Base-by-base conservation (phyloP, 2,113 vertebrate species). In the Melanotaenia duboulayi region DNA sequence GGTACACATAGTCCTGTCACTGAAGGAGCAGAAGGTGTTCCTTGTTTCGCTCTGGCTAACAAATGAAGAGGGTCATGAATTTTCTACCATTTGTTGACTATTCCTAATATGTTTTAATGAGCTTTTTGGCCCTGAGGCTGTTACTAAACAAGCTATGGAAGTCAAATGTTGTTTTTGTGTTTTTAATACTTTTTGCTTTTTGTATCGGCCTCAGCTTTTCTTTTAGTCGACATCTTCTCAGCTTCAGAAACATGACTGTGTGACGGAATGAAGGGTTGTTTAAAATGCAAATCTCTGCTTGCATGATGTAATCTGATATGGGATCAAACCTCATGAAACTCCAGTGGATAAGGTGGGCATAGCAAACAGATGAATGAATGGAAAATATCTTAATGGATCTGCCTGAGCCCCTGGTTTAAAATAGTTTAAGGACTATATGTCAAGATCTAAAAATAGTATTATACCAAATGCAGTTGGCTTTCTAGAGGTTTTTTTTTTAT, bases 51-150 rank as follows among this genome's bases (percentile, higher is more conserved):
- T 65, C 40, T 20, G 54, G 49, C 35, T 50, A 65, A 42, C 58
- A 9, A 62, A 22, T 11, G 58, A 69, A 4, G 22, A 4, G 13
- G 68, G 54, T 58, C 22, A 12, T n/a, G 16, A 0, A 20, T 42
- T 54, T 51, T n/a, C 20, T 11, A 39, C 39, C 44, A 39, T 59
- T 58, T 44, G 57, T 59, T 58, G 50, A 56, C 60, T 78, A 55
- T 67, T 40, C 37, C 24, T 32, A 28, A 25, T 17, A 62, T 14
- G 51, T 63, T 64, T 44, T 16, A 77, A 51, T 4, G 14, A 28
- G 28, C 1, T 48, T 24, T 46, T 74, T 11, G 60, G 40, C 13
- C 65, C 35, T 1, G 9, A 68, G 40, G 70, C 40, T 65, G 42
- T 17, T 49, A 13, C 19, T 65, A 24, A 56, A 50, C 61, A 44